Conservation (phyloP, 1,140 invertebrate species). For the Babylonia areolata region DNA sequence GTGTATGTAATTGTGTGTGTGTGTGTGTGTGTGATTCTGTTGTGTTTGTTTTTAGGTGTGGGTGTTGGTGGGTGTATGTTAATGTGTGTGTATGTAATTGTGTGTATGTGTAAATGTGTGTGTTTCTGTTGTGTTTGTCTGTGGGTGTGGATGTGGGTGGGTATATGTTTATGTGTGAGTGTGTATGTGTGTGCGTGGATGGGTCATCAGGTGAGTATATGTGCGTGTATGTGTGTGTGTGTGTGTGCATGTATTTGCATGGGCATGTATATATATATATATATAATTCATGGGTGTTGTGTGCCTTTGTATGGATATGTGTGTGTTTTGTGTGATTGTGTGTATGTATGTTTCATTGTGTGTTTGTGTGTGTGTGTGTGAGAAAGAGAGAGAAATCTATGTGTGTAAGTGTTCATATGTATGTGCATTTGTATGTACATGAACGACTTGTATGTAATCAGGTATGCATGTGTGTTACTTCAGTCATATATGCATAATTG, state of each 20-base stretch:
- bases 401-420: no score
- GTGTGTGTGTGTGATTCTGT: constrained; percentile 8
- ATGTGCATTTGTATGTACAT: no score
- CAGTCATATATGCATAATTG: no score
- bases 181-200: not conserved
- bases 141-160: not conserved
- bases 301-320: not conserved
- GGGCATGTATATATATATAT: not conserved
- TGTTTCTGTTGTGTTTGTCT: not conserved
- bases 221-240: not conserved
- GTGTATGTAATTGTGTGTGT: not conserved
- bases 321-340: not conserved
- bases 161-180: not conserved
- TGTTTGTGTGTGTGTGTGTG: no score
- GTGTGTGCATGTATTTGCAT: not conserved
- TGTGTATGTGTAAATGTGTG: not conserved
- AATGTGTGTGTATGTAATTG: not conserved
- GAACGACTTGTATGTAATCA: no score
- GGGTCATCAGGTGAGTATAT: not conserved
- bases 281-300: no score
- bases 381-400: no score
- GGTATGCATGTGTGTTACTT: no score
- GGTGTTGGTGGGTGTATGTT: no score
- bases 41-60: no score
- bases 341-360: no score